Base-by-base conservation (phyloP, 2,888 invertebrate species). In the Drosophila infuscata region DNA sequence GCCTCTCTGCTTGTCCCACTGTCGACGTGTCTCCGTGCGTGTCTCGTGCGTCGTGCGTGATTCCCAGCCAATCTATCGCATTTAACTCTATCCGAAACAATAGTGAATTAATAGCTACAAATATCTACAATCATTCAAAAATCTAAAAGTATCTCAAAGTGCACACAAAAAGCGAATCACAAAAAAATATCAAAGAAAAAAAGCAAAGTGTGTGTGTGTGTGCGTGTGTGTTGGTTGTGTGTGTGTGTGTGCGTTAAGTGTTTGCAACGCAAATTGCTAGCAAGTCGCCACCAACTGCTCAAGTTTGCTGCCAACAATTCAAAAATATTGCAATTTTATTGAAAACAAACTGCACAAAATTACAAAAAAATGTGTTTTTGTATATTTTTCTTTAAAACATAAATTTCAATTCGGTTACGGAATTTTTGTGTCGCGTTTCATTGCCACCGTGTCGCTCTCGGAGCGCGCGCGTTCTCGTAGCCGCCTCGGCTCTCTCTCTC, bases 391-490 rank as follows among this genome's bases (percentile, higher is more conserved):
- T 46, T 67, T 61, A 43, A 65, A 69, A 68, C 38, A 65, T 46
- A 46, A 74, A 70, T 67, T 83, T 72, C 66, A 70, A 64, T 59
- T 81, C 75, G 79, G 82, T 84, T 89, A 85, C 80, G 90, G 90
- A 86, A 89, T 86, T 86, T 88, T 83, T 85, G 83, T 89, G 80
- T 78, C 81, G 74, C 80, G 88, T 85, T 85, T 72, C 85, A 79
- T 68, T 74, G 71, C 69, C 84, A 81, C 59, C 53, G 52, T 67
- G 76, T 71, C 59, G 62, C 81, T 32, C 46, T 46, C 67, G 20
- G 41, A 68, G 65, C 64, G 70, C 72, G 60, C 57, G 68, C 62
- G 58, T 49, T 62, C 70, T 58, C 70, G 41, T 61, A 54, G 49
- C 54, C 48, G 32, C 38, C 52, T 59, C 57, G 48, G 17, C 56